Base-by-base conservation (phyloP, 2,888 invertebrate genomes). In the Alentia gelatinosa region DNA sequence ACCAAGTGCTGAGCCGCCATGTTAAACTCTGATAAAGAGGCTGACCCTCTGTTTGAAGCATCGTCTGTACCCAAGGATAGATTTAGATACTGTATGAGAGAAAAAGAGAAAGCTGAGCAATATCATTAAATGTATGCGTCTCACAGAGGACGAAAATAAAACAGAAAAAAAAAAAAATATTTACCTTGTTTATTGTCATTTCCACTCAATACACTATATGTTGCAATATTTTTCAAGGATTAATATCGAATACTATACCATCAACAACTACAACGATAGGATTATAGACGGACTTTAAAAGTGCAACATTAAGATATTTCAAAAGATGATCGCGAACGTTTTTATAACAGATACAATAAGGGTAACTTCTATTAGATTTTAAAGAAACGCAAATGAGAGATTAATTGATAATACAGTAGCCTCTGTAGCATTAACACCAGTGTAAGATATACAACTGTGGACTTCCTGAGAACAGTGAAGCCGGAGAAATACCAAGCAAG, bases 1-100 rank as follows among this genome's bases (percentile, higher is more conserved):
- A 37, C 30, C 15, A 26, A 79, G 79, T 79, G 35, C 35, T 23
- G 12, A 23, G 12, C 35, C 79, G 39, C 39, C n/a, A 19, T 79
- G 79, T 79, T 79, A 79, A 79, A 15, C 79, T 35, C 37, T 39
- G 37, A 35, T 23, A 5, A 79, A 39, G n/a, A 23, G 37, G 79
- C 68, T 30, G 68, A 30, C 12, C 19, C 23, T 79, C 23, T 37
- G 15, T 15, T 79, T 37, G n/a, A 37, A n/a, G 39, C 79, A 79
- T 79, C 39, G 79, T 79, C 79, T 79, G 79, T 79, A 39, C 15
- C 19, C 23, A 35, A 79, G 79, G 79, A 23, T 79, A 79, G 79
- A 79, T 79, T 12, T 79, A 79, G 79, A 79, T 35, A 35, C 79
- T 35, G n/a, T 79, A 37, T 79, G 37, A 74, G 74, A 26, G 74